These are phyloP conservation scores for Cephus pulcher DNA, from an alignment of 2,888 invertebrate genomes.

Conservation along the genomic window DNA sequence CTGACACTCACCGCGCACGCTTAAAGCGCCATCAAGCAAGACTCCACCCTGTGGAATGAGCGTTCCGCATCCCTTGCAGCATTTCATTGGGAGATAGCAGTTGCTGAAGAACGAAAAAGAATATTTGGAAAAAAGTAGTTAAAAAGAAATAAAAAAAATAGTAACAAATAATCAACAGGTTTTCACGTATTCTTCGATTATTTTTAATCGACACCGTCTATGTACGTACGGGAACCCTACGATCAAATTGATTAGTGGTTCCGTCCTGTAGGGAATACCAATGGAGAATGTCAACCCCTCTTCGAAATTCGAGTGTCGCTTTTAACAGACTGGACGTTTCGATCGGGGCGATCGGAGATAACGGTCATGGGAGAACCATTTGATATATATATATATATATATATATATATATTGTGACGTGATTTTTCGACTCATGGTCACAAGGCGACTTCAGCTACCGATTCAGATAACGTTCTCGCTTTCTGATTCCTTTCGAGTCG, in stretches of 20 bases:
- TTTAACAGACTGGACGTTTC: neutral
- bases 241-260: neutral
- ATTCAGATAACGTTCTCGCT: too few relatives aligned
- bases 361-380: neutral
- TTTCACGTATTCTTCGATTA: neutral
- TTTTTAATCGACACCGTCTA: neutral
- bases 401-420: neutral
- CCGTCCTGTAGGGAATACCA: neutral
- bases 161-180: neutral
- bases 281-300: neutral
- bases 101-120: neutral
- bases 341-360: neutral
- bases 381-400: neutral
- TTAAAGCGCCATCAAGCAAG: constrained; percentile 35
- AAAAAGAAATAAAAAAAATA: neutral
- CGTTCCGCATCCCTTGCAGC: neutral
- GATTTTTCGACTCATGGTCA: too few relatives aligned
- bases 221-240: neutral
- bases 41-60: constrained; percentile 41
- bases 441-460: too few relatives aligned
- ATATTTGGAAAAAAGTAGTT: neutral
- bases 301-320: neutral
- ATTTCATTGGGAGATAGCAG: neutral
- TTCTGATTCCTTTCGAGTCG: too few relatives aligned
- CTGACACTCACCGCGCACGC: constrained; percentile 54